Conservation (phyloP, 92 coral and sea anemone species). For the Epizoanthus stellaris region DNA sequence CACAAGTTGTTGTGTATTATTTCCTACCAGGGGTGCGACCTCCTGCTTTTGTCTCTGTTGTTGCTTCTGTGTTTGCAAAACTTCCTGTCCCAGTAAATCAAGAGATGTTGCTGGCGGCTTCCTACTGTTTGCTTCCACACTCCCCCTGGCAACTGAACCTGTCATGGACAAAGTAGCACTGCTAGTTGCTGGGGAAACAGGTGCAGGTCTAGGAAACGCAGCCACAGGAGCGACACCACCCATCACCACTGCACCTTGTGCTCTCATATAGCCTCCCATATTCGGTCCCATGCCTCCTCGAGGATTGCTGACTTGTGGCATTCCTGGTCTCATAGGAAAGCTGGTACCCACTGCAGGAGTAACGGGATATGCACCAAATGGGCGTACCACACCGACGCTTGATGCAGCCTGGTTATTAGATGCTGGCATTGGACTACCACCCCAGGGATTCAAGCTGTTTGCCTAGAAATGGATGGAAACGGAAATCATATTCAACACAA, state of each 20-base stretch:
- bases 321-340: constrained; percentile 7
- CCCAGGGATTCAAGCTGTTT: constrained; percentile 21
- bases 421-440: constrained; percentile 15
- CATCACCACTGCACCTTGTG: constrained; percentile 49
- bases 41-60: constrained; percentile 85
- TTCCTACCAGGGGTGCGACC: constrained; percentile 60
- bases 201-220: constrained; percentile 68
- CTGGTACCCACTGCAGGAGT: constrained; percentile 12
- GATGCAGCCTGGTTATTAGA: constrained; percentile 38
- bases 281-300: constrained; percentile 13
- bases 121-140: constrained; percentile 43
- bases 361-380: constrained; percentile 58
- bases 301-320: constrained; percentile 33
- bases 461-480: neutral
- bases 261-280: constrained; percentile 47
- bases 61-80: constrained; percentile 88
- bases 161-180: constrained; percentile 58
- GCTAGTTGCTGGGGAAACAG: constrained; percentile 62
- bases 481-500: neutral
- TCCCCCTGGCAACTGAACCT: constrained; percentile 57
- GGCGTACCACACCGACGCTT: constrained; percentile 84
- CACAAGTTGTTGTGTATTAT: constrained; percentile 29
- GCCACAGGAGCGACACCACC: constrained; percentile 52
- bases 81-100: constrained; percentile 90
- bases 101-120: constrained; percentile 76